Evolutionary conservation across 1,140 invertebrate genomes (phyloP).

Genomic region (Anoplolepis gracilipes): DNA sequence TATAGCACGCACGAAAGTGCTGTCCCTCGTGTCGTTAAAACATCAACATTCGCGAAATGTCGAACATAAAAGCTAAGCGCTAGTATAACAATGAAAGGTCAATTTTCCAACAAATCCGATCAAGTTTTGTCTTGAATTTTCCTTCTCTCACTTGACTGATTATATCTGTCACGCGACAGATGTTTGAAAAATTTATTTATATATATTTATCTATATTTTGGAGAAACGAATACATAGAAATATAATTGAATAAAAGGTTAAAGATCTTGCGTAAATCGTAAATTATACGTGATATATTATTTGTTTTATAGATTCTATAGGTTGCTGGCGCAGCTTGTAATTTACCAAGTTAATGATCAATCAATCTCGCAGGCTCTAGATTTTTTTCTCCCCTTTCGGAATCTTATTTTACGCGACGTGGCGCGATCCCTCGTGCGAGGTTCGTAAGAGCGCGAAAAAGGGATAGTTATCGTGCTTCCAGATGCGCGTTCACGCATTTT

Average conservation of each 20-base stretch:
- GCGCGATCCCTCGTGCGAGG: not conserved
- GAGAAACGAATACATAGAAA: too few relatives aligned
- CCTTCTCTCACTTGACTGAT: not conserved
- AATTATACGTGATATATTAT: not conserved
- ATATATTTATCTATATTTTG: too few relatives aligned
- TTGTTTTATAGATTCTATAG: not conserved
- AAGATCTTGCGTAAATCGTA: too few relatives aligned
- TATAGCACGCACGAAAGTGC: conserved; percentile 10
- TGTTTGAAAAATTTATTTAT: too few relatives aligned
- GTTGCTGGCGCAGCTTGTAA: not conserved
- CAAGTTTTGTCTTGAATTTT: too few relatives aligned
- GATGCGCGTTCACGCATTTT: conserved; percentile 54
- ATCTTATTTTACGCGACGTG: conserved; percentile 40
- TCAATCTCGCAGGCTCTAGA: not conserved
- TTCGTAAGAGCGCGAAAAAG: conserved; percentile 50
- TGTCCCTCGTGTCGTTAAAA: not conserved
- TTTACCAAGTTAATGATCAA: not conserved
- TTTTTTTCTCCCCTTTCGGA: conserved; percentile 9
- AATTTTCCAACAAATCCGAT: too few relatives aligned
- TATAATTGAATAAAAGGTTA: too few relatives aligned
- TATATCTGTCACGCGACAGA: too few relatives aligned
- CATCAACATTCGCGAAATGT: not conserved
- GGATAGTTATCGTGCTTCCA: conserved; percentile 5
- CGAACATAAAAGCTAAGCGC: not conserved
- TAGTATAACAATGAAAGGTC: not conserved